Conservation (phyloP, 2,113 vertebrate genomes). For the Strigops habroptila region DNA sequence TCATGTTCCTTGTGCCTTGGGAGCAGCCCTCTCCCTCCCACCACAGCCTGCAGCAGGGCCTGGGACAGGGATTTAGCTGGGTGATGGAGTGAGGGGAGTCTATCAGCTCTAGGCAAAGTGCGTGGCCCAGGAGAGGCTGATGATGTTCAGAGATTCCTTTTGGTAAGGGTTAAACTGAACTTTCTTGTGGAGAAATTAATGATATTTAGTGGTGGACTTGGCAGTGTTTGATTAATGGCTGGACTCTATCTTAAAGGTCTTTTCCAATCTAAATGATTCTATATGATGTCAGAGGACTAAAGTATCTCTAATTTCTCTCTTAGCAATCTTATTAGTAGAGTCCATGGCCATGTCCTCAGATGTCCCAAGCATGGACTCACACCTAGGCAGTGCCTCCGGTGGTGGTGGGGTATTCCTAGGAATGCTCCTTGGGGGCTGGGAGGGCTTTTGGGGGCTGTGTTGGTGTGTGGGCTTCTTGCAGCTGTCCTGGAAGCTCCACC, state of each 20-base stretch:
- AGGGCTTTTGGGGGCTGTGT: not conserved
- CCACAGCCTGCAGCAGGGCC: not conserved
- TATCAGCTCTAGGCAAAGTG: not conserved
- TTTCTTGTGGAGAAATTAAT: not conserved
- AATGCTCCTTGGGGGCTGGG: not conserved
- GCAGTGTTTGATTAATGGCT: not conserved
- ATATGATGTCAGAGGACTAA: not conserved
- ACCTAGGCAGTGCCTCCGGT: not conserved
- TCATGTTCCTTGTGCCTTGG: not conserved
- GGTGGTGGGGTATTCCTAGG: not conserved
- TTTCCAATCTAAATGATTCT: not conserved
- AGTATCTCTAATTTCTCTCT: accelerated
- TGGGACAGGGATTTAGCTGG: not conserved
- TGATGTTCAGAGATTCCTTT: not conserved
- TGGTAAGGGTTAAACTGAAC: not conserved
- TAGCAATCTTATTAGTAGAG: not conserved
- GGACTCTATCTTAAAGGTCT: not conserved
- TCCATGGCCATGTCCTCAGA: not conserved
- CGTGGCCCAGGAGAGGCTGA: not conserved
- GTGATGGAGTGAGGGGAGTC: accelerated
- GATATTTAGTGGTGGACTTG: not conserved
- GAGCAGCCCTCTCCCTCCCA: not conserved
- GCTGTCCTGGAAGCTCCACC: not conserved
- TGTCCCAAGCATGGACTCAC: not conserved
- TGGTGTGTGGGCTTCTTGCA: not conserved